These are phyloP conservation scores for Caenorhabditis uteleia DNA, from an alignment of 2,888 invertebrate genomes.

Conservation along the genomic window DNA sequence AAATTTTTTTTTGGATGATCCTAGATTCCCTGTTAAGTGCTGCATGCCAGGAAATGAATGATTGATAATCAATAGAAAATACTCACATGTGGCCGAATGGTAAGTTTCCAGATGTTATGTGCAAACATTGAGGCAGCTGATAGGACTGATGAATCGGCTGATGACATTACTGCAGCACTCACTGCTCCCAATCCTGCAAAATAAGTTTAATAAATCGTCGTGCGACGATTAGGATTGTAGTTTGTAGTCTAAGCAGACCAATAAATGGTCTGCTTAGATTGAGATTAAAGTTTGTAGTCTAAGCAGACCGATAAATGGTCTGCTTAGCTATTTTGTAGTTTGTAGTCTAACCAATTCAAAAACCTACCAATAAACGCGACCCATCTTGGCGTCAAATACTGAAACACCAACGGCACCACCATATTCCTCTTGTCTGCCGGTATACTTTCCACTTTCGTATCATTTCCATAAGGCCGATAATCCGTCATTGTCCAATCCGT, in stretches of 20 bases:
- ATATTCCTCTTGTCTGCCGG: conserved; percentile 80
- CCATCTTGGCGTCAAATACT: conserved; percentile 91
- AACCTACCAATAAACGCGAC: conserved; percentile 88
- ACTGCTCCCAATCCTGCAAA: conserved; percentile 83
- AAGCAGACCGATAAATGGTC: too few species aligned
- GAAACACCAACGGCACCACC: conserved; percentile 91
- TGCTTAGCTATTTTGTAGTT: too few species aligned
- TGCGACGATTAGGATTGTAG: not conserved
- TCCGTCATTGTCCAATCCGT: conserved; percentile 93
- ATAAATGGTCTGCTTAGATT: not conserved
- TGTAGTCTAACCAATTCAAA: too few species aligned
- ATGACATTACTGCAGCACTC: conserved; percentile 98
- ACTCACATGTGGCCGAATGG: conserved; percentile 86
- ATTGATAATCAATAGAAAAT: not conserved
- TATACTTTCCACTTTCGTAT: conserved; percentile 61
- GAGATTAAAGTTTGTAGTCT: not conserved
- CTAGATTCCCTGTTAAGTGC: not conserved
- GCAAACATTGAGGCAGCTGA: conserved; percentile 99
- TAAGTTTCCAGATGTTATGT: conserved; percentile 94
- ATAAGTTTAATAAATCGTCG: not conserved
- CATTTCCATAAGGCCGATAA: conserved; percentile 72
- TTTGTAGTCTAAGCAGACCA: too few species aligned
- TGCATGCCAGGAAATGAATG: not conserved
- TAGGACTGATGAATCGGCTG: conserved; percentile 95
- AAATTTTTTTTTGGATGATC: conserved; percentile 26